Base-by-base conservation (phyloP, 2,113 vertebrate genomes). In the human (Homo sapiens) region DNA sequence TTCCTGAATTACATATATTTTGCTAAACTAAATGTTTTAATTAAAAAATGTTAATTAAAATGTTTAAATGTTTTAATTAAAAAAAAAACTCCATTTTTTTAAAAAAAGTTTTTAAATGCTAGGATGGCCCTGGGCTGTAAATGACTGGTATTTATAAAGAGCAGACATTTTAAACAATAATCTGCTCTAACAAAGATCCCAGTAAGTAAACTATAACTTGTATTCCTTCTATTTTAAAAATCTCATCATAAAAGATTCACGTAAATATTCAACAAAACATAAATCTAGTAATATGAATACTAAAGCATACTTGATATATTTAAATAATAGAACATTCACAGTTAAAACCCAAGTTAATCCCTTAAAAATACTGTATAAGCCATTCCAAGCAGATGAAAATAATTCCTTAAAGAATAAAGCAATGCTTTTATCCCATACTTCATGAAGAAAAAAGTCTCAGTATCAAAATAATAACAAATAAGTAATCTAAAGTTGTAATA, bases 131-230 rank as follows among this genome's bases (percentile, higher is more conserved):
- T 86, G 32, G n/a, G 18, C 20, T 80, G n/a, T 43, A 96, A 89
- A 94, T 87, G 27, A 79, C 43, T 40, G 84, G 10, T 52, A 82
- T 61, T 90, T 81, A 80, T 45, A 89, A 85, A 89, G 35, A 45
- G 78, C 0, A 95, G 40, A 89, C 38, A 85, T 93, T 75, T 91
- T 86, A 94, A 95, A 93, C 12, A 95, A 93, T 72, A 85, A 89
- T 38, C 25, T 93, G 30, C 35, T 76, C 50, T 90, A 86, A 83
- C 8, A 72, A 90, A 94, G 38, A 93, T 89, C 17, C 16, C 43
- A 90, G 43, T 81, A 88, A 84, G 13, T 85, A 84, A 96, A 79
- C 92, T 93, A 52, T 6, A 90, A 55, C 38, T n/a, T 90, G 17
- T 45, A 16, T 84, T 84, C 16, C 10, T 89, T 40, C 0, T 3